Conservation (phyloP, 2,797 vertebrate species). For the Liparis tanakae region DNA sequence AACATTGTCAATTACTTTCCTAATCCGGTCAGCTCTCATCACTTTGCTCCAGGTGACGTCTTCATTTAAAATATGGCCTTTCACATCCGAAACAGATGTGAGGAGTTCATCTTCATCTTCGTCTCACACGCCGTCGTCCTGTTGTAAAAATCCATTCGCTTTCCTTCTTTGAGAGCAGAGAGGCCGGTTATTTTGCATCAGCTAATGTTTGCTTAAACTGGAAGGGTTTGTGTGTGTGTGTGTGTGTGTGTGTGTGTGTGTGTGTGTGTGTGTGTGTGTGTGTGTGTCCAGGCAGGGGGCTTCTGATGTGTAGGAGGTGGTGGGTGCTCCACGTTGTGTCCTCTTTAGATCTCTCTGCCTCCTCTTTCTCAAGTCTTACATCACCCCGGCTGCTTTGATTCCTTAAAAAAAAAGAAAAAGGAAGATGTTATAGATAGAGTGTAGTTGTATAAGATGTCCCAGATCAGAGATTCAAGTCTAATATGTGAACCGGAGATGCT, state of each 20-base stretch:
- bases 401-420: slow-evolving; percentile 39
- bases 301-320: slow-evolving; percentile 66
- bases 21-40: neutral
- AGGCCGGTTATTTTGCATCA: slow-evolving; percentile 18
- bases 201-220: slow-evolving; percentile 40
- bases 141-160: neutral
- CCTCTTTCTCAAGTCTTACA: slow-evolving; percentile 74
- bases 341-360: slow-evolving; percentile 67
- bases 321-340: slow-evolving; percentile 64
- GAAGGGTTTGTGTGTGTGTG: too few relatives aligned
- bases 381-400: slow-evolving; percentile 65
- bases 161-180: slow-evolving; percentile 18
- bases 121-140: neutral
- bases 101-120: neutral
- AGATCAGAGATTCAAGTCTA: slow-evolving; percentile 41
- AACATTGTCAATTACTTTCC: neutral
- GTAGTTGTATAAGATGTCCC: slow-evolving; percentile 59
- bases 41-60: neutral
- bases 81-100: neutral
- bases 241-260: slow-evolving; percentile 19
- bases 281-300: slow-evolving; percentile 57
- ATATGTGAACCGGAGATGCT: slow-evolving; percentile 4
- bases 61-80: neutral
- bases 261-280: slow-evolving; percentile 42
- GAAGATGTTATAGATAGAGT: slow-evolving; percentile 55